Evolutionary conservation across 2,113 vertebrate species (phyloP), one percentile per base, ranked within the genome.

Genomic region (Pantherophis guttatus): DNA sequence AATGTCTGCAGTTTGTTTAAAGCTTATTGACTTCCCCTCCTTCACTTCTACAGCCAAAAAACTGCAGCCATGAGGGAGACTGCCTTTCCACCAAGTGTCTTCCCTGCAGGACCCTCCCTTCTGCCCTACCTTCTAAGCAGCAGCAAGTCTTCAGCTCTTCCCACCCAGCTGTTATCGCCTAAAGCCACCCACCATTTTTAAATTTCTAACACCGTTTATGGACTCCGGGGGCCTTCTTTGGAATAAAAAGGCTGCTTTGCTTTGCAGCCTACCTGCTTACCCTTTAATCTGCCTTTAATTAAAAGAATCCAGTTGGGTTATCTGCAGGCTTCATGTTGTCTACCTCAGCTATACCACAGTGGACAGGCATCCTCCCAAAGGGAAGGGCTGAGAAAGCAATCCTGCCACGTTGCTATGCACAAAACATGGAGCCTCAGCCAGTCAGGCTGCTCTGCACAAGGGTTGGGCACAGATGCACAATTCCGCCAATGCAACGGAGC

Each of bases 381-480:
- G 2, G 65, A 93, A 0, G 24, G 19, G 59, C 90, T 21, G 26
- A 90, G 57, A 0, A 8, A 5, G 87, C 0, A 0, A 1, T 26
- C 65, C 19, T 13, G 21, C 3, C 17, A 9, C 86, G 7, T 17
- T 13, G 29, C 3, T 13, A 12, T 91, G 13, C 3, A 0, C 87
- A 92, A 0, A 44, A 4, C 44, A 95, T 55, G 6, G 8, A 92
- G 29, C 58, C 90, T 58, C 88, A 89, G 92, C 81, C 48, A 70
- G 86, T 89, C 88, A 21, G 53, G 19, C 50, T 13, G 26, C 55
- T 54, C 21, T n/a, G 58, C 26, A 24, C 59, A 92, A 39, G 24
- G 81, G 58, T 59, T 89, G 93, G 93, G 93, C 93, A 93, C 62
- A 50, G 92, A 53, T 94, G 90, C 93, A 94, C 62, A 86, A 87